Base-by-base conservation (phyloP, 2,113 vertebrate species). In the Heterocephalus glaber region DNA sequence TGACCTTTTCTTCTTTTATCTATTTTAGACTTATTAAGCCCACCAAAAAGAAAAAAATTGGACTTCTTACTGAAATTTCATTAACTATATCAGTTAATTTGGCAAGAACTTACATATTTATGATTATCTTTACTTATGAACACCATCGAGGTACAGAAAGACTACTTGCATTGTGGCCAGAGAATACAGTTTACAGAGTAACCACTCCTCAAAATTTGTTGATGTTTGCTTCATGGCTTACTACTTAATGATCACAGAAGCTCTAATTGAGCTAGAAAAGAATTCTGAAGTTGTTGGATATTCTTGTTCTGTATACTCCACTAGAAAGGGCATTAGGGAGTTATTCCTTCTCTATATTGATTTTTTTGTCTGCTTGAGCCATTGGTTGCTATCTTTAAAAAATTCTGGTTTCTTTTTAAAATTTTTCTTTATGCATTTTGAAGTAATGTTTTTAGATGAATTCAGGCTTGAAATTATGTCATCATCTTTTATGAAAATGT, bases 11-110 rank as follows among this genome's bases (percentile, higher is more conserved):
- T 56, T 60, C 52, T 44, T 92, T 72, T 65, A n/a, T 41, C 7
- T 90, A 33, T 94, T 96, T 90, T 94, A 76, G 11, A 77, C 20
- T 90, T 16, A 81, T 4, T 61, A 76, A 49, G 89, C 58, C 49
- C 12, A 82, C 12, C 14, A 76, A 90, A 90, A 66, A 14, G 54
- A 88, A 95, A 83, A 86, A 58, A 30, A 0, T 52, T 72, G 11
- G 3, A 83, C 41, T 56, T 92, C 81, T 93, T 58, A 82, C 77
- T 88, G 60, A 65, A 90, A 85, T 60, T 47, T 4, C 7, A 92
- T 88, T 66, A 81, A 38, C 60, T 74, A 66, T 56, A 30, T 93
- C 74, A 30, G 41, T 83, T 77, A 81, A 84, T 90, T 96, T 41
- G 68, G 38, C 35, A 30, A 52, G 5, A 85, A 38, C 56, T 80